Evolutionary conservation across 2,888 invertebrate species (phyloP).

Genomic region (Charanyca ferruginea): DNA sequence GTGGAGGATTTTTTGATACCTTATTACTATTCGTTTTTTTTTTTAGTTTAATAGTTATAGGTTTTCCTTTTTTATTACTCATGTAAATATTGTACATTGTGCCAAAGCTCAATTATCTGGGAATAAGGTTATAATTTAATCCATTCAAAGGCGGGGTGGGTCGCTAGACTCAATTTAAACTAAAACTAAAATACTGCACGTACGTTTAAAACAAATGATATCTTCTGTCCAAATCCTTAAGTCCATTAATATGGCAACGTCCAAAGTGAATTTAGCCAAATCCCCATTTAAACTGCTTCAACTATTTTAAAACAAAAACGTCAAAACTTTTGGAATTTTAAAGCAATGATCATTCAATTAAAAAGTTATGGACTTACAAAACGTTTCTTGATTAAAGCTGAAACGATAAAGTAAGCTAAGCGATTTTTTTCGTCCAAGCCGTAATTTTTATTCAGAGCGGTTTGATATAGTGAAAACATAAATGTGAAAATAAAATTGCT

Average conservation of each 20-base stretch:
- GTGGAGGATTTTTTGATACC: no score
- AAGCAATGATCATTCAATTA: conserved; percentile 54
- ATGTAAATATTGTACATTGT: no score
- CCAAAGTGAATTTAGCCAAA: conserved; percentile 35
- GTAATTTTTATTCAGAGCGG: no score
- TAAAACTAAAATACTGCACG: not conserved
- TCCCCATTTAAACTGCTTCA: conserved; percentile 31
- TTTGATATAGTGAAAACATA: no score
- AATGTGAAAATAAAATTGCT: no score
- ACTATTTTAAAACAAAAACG: conserved; percentile 51
- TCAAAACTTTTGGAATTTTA: conserved; percentile 31
- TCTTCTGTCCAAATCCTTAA: conserved; percentile 25
- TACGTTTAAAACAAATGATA: conserved; percentile 33
- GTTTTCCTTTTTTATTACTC: no score
- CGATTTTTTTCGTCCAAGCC: not conserved
- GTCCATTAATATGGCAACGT: conserved; percentile 24
- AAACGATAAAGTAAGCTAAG: not conserved
- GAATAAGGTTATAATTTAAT: no score
- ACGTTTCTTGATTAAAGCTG: conserved; percentile 7
- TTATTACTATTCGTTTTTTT: no score
- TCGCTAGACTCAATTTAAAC: no score
- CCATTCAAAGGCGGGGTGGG: no score
- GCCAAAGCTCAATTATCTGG: no score
- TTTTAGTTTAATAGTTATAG: no score
- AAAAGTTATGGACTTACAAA: conserved; percentile 38